Conservation (phyloP, 2,113 vertebrate genomes). For the Irena cyanogastra region DNA sequence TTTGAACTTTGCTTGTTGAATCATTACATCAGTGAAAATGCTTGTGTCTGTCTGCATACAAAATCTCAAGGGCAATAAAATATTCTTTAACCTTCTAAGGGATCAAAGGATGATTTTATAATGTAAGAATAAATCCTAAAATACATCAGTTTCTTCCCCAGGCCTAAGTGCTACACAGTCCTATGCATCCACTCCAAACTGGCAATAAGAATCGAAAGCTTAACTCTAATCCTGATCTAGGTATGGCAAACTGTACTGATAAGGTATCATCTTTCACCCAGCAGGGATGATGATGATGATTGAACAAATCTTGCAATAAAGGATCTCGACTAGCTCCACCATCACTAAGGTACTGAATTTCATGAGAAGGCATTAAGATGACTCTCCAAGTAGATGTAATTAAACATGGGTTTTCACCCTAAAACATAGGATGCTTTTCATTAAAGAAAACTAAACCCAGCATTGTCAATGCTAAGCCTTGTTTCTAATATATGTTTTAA, state of each 20-base stretch:
- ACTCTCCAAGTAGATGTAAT: not conserved
- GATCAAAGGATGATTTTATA: not conserved
- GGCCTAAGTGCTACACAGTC: not conserved
- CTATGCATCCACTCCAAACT: not conserved
- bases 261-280: not conserved
- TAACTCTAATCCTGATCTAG: not conserved
- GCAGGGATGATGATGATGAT: not conserved
- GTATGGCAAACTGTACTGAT: not conserved
- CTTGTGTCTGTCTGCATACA: not conserved
- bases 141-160: not conserved
- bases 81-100: not conserved
- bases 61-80: not conserved
- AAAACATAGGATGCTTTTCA: not conserved
- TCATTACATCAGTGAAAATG: not conserved
- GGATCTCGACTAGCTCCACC: not conserved
- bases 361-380: not conserved
- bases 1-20: slow-evolving; percentile 23
- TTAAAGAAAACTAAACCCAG: not conserved
- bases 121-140: not conserved
- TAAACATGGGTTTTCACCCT: not conserved
- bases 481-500: not conserved
- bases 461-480: not conserved
- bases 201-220: not conserved
- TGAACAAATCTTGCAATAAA: not conserved
- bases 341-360: not conserved